These are phyloP conservation scores for Chauna torquata DNA, from an alignment of 2,113 vertebrate species.

Conservation along the genomic window DNA sequence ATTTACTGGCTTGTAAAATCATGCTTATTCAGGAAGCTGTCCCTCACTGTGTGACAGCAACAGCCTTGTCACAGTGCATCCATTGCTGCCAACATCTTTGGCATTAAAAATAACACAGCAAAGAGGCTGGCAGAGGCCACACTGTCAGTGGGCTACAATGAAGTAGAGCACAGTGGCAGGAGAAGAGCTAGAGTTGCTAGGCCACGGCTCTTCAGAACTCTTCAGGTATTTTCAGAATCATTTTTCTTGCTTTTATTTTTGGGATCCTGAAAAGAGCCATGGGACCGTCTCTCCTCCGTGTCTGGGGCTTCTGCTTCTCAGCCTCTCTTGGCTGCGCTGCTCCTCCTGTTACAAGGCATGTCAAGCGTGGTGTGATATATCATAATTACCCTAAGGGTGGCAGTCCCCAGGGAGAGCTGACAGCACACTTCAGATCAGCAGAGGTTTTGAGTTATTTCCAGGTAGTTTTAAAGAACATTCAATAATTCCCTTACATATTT, in stretches of 20 bases:
- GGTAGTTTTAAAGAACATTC: background rate
- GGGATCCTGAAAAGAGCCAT: background rate
- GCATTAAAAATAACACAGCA: background rate
- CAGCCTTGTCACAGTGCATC: rapidly evolving
- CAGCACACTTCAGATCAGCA: constrained; percentile 4
- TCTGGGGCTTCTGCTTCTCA: background rate
- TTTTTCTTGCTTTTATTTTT: background rate
- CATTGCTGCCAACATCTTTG: background rate
- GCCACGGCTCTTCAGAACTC: background rate
- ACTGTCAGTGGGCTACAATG: background rate
- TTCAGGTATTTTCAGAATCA: background rate
- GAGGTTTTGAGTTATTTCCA: constrained; percentile 40
- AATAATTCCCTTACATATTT: background rate
- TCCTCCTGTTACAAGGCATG: background rate
- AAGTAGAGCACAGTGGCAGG: background rate
- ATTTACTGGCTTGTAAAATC: background rate
- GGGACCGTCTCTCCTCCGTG: background rate
- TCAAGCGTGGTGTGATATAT: background rate
- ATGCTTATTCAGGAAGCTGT: background rate
- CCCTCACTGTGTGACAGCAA: background rate
- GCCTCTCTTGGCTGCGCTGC: background rate
- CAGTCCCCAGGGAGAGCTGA: constrained; percentile 18
- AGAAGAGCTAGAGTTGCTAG: background rate
- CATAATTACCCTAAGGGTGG: background rate
- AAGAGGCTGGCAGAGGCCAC: background rate